Evolutionary conservation across 2,888 invertebrate genomes (phyloP).

Genomic region (Leptinotarsa haldemani): DNA sequence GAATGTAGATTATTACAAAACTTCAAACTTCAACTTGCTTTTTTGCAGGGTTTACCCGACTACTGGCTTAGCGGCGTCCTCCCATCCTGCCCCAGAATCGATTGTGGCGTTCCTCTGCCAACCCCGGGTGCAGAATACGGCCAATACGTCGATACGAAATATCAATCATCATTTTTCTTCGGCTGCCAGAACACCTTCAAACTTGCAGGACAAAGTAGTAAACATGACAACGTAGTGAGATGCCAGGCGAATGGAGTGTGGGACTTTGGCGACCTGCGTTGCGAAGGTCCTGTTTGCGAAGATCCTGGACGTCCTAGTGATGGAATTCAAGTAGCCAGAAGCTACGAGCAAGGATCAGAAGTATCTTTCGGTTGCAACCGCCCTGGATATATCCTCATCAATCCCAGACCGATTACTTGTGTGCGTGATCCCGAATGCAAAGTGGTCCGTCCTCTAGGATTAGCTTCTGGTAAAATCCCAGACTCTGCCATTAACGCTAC

Average conservation of each 20-base stretch:
- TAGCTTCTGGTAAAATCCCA: conserved; percentile 80
- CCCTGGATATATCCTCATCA: conserved; percentile 92
- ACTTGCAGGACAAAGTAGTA: conserved; percentile 90
- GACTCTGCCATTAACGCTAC: conserved; percentile 96
- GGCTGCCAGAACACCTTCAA: conserved; percentile 97
- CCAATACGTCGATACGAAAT: conserved; percentile 86
- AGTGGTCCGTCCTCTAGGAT: conserved; percentile 88
- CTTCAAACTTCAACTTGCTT: not conserved
- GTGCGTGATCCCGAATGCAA: conserved; percentile 94
- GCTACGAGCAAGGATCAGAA: conserved; percentile 90
- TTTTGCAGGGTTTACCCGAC: conserved; percentile 79
- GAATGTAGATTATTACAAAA: no score
- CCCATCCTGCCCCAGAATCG: conserved; percentile 88
- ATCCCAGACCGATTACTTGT: conserved; percentile 90
- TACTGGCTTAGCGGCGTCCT: conserved; percentile 90
- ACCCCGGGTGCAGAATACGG: conserved; percentile 96
- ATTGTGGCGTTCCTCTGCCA: conserved; percentile 91
- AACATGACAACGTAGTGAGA: conserved; percentile 90
- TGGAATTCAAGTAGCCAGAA: conserved; percentile 85
- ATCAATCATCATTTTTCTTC: conserved; percentile 94
- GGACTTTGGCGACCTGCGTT: conserved; percentile 96
- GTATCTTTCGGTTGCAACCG: conserved; percentile 90
- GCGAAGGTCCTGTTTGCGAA: conserved; percentile 96
- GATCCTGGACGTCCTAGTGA: conserved; percentile 96
- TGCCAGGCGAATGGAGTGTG: conserved; percentile 94